These are phyloP conservation scores for Channallabes apus DNA, from an alignment of 2,797 vertebrate genomes.

Conservation along the genomic window DNA sequence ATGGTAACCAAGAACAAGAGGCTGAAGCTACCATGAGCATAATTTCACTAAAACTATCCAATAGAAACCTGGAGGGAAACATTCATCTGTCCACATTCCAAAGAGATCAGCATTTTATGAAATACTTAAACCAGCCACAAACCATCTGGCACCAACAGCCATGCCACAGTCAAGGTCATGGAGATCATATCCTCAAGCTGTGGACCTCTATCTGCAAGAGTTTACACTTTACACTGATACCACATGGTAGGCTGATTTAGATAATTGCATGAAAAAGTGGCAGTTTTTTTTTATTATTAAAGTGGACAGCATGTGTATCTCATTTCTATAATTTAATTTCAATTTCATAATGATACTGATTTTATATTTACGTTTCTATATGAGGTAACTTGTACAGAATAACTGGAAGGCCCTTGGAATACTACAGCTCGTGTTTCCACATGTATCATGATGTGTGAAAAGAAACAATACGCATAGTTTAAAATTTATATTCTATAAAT, in stretches of 20 bases:
- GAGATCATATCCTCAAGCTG: background rate
- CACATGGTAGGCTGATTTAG: too few relatives aligned
- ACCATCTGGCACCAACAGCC: background rate
- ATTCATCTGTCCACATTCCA: background rate
- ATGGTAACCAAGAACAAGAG: background rate
- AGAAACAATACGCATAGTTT: constrained; percentile 36
- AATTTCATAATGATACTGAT: background rate
- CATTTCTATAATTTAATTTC: background rate
- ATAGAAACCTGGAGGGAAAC: background rate
- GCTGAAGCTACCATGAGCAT: background rate
- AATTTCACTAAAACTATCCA: background rate
- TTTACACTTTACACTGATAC: background rate
- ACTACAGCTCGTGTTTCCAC: background rate
- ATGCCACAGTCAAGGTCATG: background rate
- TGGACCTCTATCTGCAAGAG: background rate
- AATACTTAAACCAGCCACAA: background rate
- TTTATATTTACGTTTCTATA: background rate
- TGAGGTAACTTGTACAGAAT: too few relatives aligned
- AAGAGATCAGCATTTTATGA: background rate
- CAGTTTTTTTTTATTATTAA: background rate
- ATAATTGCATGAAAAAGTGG: background rate
- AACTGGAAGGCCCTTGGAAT: background rate
- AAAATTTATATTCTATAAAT: constrained; percentile 70
- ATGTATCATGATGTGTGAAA: background rate
- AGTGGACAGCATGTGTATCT: background rate